Evolutionary conservation across 2,797 vertebrate genomes (phyloP).

Genomic region (Enteromius unitaeniatus): DNA sequence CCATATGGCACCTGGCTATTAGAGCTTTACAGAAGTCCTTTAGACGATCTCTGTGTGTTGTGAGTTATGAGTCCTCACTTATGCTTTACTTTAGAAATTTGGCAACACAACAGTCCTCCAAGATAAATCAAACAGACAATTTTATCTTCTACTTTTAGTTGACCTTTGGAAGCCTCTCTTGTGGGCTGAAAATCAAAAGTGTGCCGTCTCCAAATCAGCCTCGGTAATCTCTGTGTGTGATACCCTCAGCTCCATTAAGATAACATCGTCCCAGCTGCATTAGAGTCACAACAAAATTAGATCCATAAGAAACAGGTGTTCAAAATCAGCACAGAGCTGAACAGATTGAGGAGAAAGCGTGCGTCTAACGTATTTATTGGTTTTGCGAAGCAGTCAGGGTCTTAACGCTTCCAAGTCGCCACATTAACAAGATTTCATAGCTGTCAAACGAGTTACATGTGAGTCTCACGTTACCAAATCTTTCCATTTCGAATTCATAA

Average conservation of each 20-base stretch:
- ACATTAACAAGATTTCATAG: constrained; percentile 26
- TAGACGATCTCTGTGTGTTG: constrained; percentile 3
- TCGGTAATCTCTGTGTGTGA: not conserved
- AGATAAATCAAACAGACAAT: constrained; percentile 30
- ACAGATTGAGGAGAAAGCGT: constrained; percentile 29
- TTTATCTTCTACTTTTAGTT: constrained; percentile 17
- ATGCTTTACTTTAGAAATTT: constrained; percentile 20
- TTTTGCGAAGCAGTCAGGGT: constrained; percentile 24
- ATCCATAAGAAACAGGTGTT: constrained; percentile 45
- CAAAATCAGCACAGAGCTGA: constrained; percentile 28
- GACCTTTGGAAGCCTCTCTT: constrained; percentile 37
- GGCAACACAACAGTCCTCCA: constrained; percentile 5
- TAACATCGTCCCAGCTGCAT: constrained; percentile 33
- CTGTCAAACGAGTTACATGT: constrained; percentile 14
- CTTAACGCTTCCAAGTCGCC: constrained; percentile 23
- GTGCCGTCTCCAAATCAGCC: constrained; percentile 12
- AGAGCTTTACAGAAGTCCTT: constrained; percentile 11
- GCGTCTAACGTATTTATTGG: constrained; percentile 32
- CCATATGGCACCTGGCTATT: constrained; percentile 24
- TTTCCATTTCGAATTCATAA: constrained; percentile 7
- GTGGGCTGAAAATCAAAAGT: constrained; percentile 28
- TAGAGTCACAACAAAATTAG: constrained; percentile 31
- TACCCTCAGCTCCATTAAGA: constrained; percentile 17
- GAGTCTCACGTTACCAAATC: not conserved
- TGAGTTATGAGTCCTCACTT: constrained; percentile 13